A percentile compares a stretch with the other conserved stretches of the same genome.
Evolutionary conservation across 2,888 invertebrate species (phyloP).

Genomic region (Dichetophora obliterata): DNA sequence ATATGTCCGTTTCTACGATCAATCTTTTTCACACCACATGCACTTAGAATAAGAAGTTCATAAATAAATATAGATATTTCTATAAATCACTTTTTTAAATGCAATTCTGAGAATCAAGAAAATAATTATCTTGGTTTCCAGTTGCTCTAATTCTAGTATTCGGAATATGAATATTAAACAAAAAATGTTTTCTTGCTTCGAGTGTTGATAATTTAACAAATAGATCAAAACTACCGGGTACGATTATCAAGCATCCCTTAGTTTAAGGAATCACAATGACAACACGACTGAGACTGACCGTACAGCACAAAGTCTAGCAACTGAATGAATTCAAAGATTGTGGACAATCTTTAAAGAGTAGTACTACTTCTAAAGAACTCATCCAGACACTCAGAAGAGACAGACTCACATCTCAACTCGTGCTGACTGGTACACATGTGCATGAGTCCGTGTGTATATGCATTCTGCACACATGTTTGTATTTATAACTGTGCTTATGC

Average conservation of each 20-base stretch:
- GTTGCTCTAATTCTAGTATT: neutral
- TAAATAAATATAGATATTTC: too few species aligned
- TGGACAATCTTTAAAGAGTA: conserved; percentile 13
- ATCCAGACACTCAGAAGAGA: neutral
- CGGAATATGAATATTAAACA: neutral
- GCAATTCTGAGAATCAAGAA: too few species aligned
- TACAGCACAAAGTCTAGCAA: conserved; percentile 34
- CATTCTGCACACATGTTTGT: neutral
- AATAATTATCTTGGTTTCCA: too few species aligned
- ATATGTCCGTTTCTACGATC: too few species aligned
- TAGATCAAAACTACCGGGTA: neutral
- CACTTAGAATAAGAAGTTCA: too few species aligned
- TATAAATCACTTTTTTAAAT: too few species aligned
- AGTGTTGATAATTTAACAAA: conserved; percentile 1
- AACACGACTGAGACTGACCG: conserved; percentile 22
- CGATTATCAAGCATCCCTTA: neutral
- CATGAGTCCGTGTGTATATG: too few species aligned
- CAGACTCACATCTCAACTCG: neutral
- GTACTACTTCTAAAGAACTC: conserved; percentile 22
- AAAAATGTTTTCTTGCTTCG: neutral
- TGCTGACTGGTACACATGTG: neutral
- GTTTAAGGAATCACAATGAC: neutral
- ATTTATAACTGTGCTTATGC: neutral
- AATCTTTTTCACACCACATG: too few species aligned
- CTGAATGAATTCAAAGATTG: conserved; percentile 38